Base-by-base conservation (phyloP, 2,888 invertebrate species). In the Drosophila macrospina region DNA sequence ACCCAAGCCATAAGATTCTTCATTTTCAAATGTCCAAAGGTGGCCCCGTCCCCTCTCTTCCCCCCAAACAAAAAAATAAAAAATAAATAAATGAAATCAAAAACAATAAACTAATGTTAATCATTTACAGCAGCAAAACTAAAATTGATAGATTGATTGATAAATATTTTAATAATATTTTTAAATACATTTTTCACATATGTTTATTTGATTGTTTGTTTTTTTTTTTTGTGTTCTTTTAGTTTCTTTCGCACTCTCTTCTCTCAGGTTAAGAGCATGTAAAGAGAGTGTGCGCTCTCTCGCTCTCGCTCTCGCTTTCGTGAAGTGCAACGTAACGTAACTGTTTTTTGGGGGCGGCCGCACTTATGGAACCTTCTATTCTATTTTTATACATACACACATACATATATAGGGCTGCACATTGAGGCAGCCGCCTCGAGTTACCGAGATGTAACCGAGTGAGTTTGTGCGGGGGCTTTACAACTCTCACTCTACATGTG, bases 171-270 rank as follows among this genome's bases (percentile, higher is more conserved):
- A 56, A 78, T 63, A 64, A 66, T 69, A 54, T 66, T 59, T 70
- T 71, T 50, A 66, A 51, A 76, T 59, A 52, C n/a, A 70, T 51
- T 51, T 61, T 59, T 72, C 60, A 74, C 59, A 72, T 68, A 61
- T 20, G 20, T 20, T 20, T 20, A 20, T 20, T 2, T 3, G 20
- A 2, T 20, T 64, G 36, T 59, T 55, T 69, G 52, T 54, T 64
- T 42, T 59, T 55, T 69, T 55, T 54, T 60, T 13, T 34, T 54
- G 62, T 64, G 65, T 67, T 82, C 66, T 82, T 84, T 83, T 88
- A 86, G 86, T 88, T 88, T 86, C 67, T 83, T 80, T 86, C 67
- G 80, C 80, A 84, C 80, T 86, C 78, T 84, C 65, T 84, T 88
- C 83, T 80, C 88, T 88, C 83, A 84, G 88, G 84, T 88, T 79